Evolutionary conservation across 2,888 invertebrate genomes (phyloP), one percentile per base, ranked within the genome.

Genomic region (Rhamphomyia laevipes): DNA sequence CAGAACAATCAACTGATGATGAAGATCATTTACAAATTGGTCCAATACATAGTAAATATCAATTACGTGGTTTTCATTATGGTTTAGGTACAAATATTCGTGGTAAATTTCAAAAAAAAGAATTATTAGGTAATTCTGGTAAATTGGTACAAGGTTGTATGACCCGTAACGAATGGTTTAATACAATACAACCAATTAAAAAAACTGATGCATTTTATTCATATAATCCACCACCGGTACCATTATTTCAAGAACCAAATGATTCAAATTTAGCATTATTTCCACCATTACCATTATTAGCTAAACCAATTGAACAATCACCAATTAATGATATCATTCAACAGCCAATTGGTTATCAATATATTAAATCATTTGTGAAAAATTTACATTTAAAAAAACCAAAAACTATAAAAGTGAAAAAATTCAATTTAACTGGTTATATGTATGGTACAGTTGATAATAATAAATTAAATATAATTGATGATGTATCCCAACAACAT

Each of bases 381-480:
- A 62, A 62, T 4, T 45, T 67, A 0, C 62, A 62, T 47, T 52
- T 67, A 2, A 61, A 60, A 13, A 63, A 65, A 30, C 69, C 67
- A 0, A 61, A 58, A 15, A 55, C 55, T 10, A 61, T 63, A 11
- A 58, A 60, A 11, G 63, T 67, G 0, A 65, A 59, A 30, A 70
- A 68, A 48, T 69, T 69, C 15, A 68, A 67, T 51, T 54, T 69
- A n/a, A 67, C 67, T 11, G 61, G 62, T 1, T 69, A 56, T 47
- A 46, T 63, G 16, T 64, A 58, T 45, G 58, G 59, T 1, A 57
- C 35, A 6, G 11, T 47, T 27, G 9, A 27, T 27, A 27, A 4
- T 7, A 27, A 27, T 27, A 4, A 27, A n/a, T n/a, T n/a, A 35
- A 13, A 35, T 13, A 33, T 33, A 13, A 5, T 13, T 35, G 9